Evolutionary conservation across 2,113 vertebrate species (phyloP), one percentile per base, ranked within the genome.

Genomic region (Microcebus murinus): DNA sequence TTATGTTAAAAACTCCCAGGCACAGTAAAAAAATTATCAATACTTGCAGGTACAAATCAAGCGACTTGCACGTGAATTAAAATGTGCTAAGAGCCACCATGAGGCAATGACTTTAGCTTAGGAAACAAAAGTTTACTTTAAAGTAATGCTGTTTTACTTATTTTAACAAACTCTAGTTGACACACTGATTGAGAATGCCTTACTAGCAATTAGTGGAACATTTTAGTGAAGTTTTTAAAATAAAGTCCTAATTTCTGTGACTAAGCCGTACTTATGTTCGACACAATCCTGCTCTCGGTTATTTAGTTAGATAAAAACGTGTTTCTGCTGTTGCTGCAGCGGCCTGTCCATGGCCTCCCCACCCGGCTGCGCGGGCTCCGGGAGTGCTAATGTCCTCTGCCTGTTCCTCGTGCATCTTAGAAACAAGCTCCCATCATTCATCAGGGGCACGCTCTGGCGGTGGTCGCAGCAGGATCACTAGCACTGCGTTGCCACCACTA

Each of bases 171-270:
- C 76, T 74, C 77, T 70, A 39, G 68, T 57, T 68, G 63, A 94
- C 13, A 74, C 39, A 76, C 25, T 14, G 65, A 61, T 74, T 84
- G 88, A 71, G 52, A 90, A 55, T 55, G 42, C 59, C 57, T 84
- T 36, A 45, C 48, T 92, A 8, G 68, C 63, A 79, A 21, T 79
- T 86, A 73, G 81, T 36, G 52, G 84, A 91, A 17, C 27, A 23
- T 85, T 90, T 90, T 67, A 82, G 45, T 76, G 50, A 82, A 23
- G 21, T 84, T 84, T 94, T 91, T 20, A 6, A 55, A 59, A 57
- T 94, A 81, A 81, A 88, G 71, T 73, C 12, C n/a, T 50, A 10
- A 71, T 96, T 90, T 76, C 61, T 84, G n/a, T 48, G 52, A 87
- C 42, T 67, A 87, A 93, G 17, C 70, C 31, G 42, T 84, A 65